Evolutionary conservation across 2,797 vertebrate genomes (phyloP), one percentile per base, ranked within the genome.

Genomic region (Orestias chungarensis): DNA sequence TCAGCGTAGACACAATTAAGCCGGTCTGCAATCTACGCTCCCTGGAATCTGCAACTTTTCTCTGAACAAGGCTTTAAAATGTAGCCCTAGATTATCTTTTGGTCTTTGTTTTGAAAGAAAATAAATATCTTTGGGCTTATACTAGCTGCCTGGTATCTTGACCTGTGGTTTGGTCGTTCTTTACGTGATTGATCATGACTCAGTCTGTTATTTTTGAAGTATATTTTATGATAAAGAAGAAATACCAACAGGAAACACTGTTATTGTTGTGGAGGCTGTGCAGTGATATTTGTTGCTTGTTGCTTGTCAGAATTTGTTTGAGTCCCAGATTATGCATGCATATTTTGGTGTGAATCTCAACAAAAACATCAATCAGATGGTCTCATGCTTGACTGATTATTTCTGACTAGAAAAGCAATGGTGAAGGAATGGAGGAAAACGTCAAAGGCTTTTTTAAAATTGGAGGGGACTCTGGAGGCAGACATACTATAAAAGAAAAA

Each of bases 391-490:
- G 44, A 64, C n/a, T 73, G 44, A 42, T 74, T 72, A 64, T 75
- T 77, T 75, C 27, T 40, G 44, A 44, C 76, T 65, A 46, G 44
- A 71, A 38, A 81, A 18, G 31, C 44, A n/a, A n/a, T 65, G 29
- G 27, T 2, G 6, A 25, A 54, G 38, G 68, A 20, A 23, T 15
- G 17, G 44, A 64, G 46, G 50, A 6, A 38, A 68, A 42, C 54
- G 72, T 82, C 47, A 80, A 74, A 82, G 78, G 54, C 4, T 38
- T 62, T 73, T n/a, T n/a, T 72, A 52, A n/a, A 69, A 64, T 29
- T 78, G 10, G 68, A 68, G 81, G 50, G n/a, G 2, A 12, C 23
- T 77, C 20, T 68, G 10, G 49, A 20, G 10, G 10, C 52, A 18
- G 43, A 47, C 18, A 42, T 66, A 33, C 59, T 42, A 61, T 33